Base-by-base conservation (phyloP, 2,797 vertebrate genomes). In the Prunella strophiata region DNA sequence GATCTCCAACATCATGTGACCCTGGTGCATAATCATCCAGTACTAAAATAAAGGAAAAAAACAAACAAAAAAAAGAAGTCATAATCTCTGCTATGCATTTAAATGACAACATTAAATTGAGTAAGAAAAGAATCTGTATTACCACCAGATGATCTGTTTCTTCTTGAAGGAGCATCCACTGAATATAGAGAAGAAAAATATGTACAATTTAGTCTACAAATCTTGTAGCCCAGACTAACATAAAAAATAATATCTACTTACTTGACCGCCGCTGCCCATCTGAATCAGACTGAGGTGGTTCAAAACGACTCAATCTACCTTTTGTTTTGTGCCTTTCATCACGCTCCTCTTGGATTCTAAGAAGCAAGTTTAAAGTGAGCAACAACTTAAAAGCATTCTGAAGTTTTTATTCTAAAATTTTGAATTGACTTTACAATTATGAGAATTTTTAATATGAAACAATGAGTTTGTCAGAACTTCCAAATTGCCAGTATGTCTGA, bases 121-220 rank as follows among this genome's bases (percentile, higher is more conserved):
- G 61, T 82, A 75, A 94, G 94, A 93, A 97, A 95, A 97, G 97
- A 97, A 97, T 96, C 94, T 95, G 15, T 97, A 98, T 99, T 99
- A 99, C 99, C 98, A 99, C 99, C 99, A 98, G 99, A 99, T 66
- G 99, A 99, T 99, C 99, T 98, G 98, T 99, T 99, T 99, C 99
- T 99, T 98, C 99, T 98, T 98, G 99, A 99, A 98, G 99, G 99
- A 96, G 99, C 98, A 98, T 99, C 99, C 98, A 98, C 99, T 99
- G 97, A 98, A 98, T 98, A 97, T 96, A 97, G 83, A 97, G 16
- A 91, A 93, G n/a, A 97, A 98, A 97, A 97, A 98, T 96, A 96
- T 93, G 97, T 88, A 92, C 94, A 67, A 66, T 62, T 97, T 93
- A 97, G 91, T 91, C 67, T 79, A 91, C 32, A 97, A 97, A 97